Conservation (phyloP, 2,888 invertebrate genomes). For the Apoderus coryli region DNA sequence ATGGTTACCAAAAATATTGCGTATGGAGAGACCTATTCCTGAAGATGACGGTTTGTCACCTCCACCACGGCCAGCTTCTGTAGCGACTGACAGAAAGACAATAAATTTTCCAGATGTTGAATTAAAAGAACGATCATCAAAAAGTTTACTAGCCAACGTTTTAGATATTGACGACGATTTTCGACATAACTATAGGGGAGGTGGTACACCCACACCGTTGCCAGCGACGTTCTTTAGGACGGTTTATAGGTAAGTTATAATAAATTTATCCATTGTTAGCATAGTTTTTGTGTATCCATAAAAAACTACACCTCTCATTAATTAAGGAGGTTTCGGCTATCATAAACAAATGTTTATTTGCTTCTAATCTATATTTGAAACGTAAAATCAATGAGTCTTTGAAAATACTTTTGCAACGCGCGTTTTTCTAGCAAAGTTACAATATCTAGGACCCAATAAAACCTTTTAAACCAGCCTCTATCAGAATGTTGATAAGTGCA, state of each 20-base stretch:
- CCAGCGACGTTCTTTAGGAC: constrained; percentile 53
- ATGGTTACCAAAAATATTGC: constrained; percentile 93
- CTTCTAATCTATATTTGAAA: no score
- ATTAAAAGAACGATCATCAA: constrained; percentile 84
- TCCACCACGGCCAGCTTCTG: constrained; percentile 44
- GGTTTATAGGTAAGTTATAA: constrained; percentile 51
- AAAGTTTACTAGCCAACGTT: constrained; percentile 87
- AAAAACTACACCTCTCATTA: no score
- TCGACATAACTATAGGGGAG: constrained; percentile 62
- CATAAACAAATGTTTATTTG: no score
- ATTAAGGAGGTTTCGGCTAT: no score
- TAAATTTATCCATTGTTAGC: no score
- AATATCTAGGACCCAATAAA: no score
- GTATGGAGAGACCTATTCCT: constrained; percentile 67
- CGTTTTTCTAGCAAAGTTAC: no score
- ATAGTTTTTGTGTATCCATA: no score
- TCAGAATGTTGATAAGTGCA: no score
- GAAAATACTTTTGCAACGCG: no score
- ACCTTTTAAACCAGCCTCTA: no score
- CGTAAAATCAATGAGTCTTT: no score
- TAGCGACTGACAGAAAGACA: constrained; percentile 30
- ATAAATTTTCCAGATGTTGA: constrained; percentile 33
- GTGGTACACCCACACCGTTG: constrained; percentile 39
- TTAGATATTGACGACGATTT: constrained; percentile 93
- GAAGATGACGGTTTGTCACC: constrained; percentile 29